These are phyloP conservation scores for Ramphastos sulfuratus DNA, from an alignment of 2,113 vertebrate genomes.

Conservation along the genomic window DNA sequence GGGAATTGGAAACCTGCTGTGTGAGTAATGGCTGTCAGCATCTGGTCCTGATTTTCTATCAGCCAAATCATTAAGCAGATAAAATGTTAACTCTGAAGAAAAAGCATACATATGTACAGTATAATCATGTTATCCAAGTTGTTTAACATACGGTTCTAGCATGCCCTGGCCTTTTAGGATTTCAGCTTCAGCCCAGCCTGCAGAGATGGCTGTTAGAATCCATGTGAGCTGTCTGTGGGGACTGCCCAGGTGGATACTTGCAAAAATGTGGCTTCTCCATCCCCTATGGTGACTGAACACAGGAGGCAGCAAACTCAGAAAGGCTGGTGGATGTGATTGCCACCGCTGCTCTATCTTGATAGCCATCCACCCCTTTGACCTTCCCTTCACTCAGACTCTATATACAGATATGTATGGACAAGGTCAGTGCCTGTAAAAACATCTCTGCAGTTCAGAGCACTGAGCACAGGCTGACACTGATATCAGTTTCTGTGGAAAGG, in stretches of 20 bases:
- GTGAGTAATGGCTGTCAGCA: background rate
- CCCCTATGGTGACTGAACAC: background rate
- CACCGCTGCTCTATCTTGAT: accelerated
- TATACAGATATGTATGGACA: accelerated
- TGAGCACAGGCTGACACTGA: background rate
- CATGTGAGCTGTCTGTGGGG: accelerated
- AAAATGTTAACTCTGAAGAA: background rate
- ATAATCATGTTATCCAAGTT: background rate
- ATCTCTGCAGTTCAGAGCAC: background rate
- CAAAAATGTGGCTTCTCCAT: accelerated
- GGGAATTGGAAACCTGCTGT: accelerated
- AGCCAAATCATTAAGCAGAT: background rate
- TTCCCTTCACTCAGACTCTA: background rate
- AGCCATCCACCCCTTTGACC: background rate
- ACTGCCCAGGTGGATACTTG: accelerated
- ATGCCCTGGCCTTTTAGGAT: background rate
- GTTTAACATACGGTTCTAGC: background rate
- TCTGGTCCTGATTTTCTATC: background rate
- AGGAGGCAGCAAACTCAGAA: background rate
- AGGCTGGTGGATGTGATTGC: background rate
- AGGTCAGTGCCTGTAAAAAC: background rate
- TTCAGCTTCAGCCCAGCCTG: background rate
- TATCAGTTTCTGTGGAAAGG: accelerated
- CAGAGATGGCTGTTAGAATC: background rate
- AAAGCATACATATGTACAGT: background rate